Percentiles rank a stretch among this genome's conserved stretches.
Conservation (phyloP, 2,797 vertebrate genomes). For the Tympanoctomys barrerae region DNA sequence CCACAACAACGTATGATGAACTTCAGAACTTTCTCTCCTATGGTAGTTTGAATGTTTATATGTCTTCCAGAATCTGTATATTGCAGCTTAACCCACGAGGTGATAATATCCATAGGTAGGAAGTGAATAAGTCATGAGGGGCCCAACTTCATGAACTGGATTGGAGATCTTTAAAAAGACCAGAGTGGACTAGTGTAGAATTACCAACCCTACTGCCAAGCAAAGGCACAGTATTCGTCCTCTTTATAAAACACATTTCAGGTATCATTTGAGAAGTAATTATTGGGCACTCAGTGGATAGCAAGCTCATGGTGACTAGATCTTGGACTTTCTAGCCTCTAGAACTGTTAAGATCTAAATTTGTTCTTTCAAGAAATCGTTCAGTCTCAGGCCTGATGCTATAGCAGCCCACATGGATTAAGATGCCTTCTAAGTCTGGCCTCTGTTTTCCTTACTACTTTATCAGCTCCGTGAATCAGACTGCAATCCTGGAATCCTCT, state of each 20-base stretch:
- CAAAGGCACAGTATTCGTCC: not conserved
- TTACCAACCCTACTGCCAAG: not conserved
- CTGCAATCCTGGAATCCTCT: not conserved
- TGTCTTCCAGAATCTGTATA: not conserved
- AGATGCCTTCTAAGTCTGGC: not conserved
- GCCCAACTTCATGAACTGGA: not conserved
- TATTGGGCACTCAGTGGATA: not conserved
- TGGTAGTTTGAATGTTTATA: not conserved
- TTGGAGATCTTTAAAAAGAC: not conserved
- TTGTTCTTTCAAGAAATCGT: not conserved
- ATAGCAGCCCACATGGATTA: not conserved
- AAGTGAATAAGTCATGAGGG: not conserved
- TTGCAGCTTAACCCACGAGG: not conserved
- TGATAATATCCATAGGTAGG: not conserved
- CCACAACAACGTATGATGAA: not conserved
- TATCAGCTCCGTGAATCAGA: not conserved
- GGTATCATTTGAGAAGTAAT: not conserved
- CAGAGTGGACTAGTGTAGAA: not conserved
- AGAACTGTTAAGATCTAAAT: not conserved
- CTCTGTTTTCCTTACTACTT: not conserved
- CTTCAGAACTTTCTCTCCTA: not conserved
- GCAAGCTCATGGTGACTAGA: not conserved
- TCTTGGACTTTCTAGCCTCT: not conserved
- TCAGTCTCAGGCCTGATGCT: not conserved
- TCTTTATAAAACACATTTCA: not conserved